Conservation (phyloP, 2,113 vertebrate genomes). For the Vidua chalybeata region DNA sequence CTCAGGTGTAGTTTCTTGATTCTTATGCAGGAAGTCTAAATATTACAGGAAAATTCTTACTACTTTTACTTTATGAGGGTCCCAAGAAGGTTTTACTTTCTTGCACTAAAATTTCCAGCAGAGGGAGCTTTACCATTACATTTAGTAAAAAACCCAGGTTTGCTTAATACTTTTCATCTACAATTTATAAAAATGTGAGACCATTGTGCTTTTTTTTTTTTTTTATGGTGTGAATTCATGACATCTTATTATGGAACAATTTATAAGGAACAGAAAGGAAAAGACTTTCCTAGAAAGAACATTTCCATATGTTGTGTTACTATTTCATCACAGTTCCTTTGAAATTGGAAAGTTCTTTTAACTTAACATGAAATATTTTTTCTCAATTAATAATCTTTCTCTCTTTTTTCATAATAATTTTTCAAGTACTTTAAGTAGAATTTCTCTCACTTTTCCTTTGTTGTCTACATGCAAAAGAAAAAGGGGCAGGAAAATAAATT, state of each 20-base stretch:
- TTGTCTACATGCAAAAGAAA: not conserved
- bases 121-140: constrained; percentile 48
- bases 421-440: not conserved
- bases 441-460: not conserved
- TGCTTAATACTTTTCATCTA: not conserved
- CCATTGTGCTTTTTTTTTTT: not conserved
- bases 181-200: not conserved
- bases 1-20: not conserved
- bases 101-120: constrained; percentile 20
- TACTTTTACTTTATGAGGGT: not conserved
- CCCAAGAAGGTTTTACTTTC: not conserved
- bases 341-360: not conserved
- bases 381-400: not conserved
- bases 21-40: not conserved
- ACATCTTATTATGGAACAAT: not conserved
- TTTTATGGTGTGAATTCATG: not conserved
- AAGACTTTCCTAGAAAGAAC: not conserved
- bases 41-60: not conserved
- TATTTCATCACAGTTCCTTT: not conserved
- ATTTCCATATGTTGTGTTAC: not conserved
- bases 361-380: not conserved
- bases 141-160: not conserved
- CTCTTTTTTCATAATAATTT: not conserved
- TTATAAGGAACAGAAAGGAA: not conserved
- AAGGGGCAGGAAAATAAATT: not conserved